phyloP scores from a whole-genome alignment of 2,113 vertebrate species.

The Ia io region DNA sequence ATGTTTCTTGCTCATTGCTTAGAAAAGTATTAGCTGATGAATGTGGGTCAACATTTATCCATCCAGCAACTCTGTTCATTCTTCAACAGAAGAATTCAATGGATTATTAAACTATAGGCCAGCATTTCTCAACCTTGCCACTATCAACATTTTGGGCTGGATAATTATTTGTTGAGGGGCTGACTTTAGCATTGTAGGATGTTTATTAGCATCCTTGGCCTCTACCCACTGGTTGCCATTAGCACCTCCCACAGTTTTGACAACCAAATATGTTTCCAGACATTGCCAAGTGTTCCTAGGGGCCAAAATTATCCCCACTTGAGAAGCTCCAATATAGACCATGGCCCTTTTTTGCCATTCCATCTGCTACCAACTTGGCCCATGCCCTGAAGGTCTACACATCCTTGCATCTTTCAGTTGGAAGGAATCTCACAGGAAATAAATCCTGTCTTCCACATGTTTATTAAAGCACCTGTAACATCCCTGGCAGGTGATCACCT shows the following conservation, averaged over 20 bases:
- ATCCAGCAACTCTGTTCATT: neutral
- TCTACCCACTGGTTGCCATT: neutral
- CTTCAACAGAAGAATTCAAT: neutral
- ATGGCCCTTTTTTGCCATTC: neutral
- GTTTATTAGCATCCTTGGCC: neutral
- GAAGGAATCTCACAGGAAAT: neutral
- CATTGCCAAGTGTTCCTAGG: neutral
- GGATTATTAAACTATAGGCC: neutral
- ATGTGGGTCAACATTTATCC: neutral
- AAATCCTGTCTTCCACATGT: neutral
- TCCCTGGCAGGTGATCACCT: too few species aligned
- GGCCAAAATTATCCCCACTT: neutral
- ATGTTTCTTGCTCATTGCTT: constrained; percentile 27
- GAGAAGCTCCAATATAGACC: neutral
- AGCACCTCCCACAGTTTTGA: neutral
- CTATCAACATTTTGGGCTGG: neutral
- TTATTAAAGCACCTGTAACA: neutral
- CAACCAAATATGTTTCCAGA: neutral
- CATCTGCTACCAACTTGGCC: neutral
- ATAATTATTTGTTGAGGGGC: neutral
- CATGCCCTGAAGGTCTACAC: neutral
- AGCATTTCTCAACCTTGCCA: neutral
- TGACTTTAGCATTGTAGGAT: neutral
- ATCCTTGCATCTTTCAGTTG: neutral
- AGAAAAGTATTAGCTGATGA: constrained; percentile 38